Evolutionary conservation across 2,797 vertebrate genomes (phyloP), one percentile per base, ranked within the genome.

Genomic region (Aeoliscus strigatus): DNA sequence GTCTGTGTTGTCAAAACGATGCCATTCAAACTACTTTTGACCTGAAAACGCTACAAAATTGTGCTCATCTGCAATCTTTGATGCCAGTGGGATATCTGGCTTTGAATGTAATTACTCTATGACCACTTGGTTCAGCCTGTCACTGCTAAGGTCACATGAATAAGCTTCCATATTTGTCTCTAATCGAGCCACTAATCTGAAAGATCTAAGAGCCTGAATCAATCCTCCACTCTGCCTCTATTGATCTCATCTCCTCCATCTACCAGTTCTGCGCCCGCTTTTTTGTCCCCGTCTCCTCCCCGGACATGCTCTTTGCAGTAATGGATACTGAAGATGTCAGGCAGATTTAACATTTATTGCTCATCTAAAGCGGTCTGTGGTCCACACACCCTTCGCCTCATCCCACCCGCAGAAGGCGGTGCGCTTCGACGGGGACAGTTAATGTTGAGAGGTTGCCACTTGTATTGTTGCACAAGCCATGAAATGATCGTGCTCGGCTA

Each of bases 201-300:
- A 80, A 70, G 73, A 87, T 86, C 83, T 86, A 66, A 81, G 64
- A 80, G 74, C 53, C 67, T 53, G 70, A 82, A 80, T 85, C 80
- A 83, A 84, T 83, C 80, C 71, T 73, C 75, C 72, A 81, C 82
- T 83, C 79, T 70, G 78, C 60, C 51, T 59, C 64, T 79, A 84
- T 85, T 86, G 86, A 87, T 86, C 81, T 80, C 80, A 75, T 80
- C 78, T 82, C 66, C 70, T 75, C 61, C 47, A 63, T 84, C 71
- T 77, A 70, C 60, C 76, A 70, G 66, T 62, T 72, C 71, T 75
- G 69, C 60, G 71, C 62, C 42, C 27, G 39, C 57, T 69, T 63
- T 64, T 45, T 21, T 28, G 39, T 70, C 54, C 63, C 55, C 8
- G 34, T 51, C 66, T 76, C 60, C 62, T 72, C 66, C 27, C 33